These are phyloP conservation scores for Diadophis punctatus DNA, from an alignment of 2,113 vertebrate genomes.

Conservation along the genomic window DNA sequence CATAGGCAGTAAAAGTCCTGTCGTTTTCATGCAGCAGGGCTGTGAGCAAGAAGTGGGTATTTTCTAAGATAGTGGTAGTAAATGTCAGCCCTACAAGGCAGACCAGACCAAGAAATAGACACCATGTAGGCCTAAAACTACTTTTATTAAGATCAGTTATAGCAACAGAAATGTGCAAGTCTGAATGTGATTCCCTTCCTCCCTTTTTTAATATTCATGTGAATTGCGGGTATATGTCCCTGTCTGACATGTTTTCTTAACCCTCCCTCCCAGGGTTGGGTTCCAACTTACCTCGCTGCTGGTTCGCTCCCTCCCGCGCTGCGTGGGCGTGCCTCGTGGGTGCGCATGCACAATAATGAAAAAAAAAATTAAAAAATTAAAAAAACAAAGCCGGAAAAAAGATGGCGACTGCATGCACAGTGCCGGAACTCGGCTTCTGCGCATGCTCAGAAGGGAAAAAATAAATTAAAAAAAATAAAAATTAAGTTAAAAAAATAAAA, in stretches of 20 bases:
- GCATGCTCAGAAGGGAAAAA: too few species aligned
- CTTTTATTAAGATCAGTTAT: background rate
- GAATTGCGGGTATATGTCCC: background rate
- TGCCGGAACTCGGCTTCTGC: too few species aligned
- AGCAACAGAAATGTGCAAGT: background rate
- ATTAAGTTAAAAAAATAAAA: too few species aligned
- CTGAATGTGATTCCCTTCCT: background rate
- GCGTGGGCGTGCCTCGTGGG: too few species aligned
- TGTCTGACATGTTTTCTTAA: background rate
- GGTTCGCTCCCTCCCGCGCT: too few species aligned
- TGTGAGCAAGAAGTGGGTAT: background rate
- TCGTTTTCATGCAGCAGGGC: background rate
- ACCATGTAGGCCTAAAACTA: background rate
- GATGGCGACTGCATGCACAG: too few species aligned
- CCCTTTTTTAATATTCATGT: background rate
- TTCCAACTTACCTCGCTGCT: too few species aligned
- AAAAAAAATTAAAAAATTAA: too few species aligned
- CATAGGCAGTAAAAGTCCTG: background rate
- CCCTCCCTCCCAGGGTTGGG: too few species aligned
- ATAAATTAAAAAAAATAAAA: too few species aligned
- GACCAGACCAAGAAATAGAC: background rate
- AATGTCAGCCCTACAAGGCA: background rate
- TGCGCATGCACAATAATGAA: too few species aligned
- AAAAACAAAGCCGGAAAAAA: too few species aligned
- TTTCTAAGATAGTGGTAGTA: background rate